These are phyloP conservation scores for Scaptomyza graminum DNA, from an alignment of 1,140 invertebrate genomes.

Conservation along the genomic window DNA sequence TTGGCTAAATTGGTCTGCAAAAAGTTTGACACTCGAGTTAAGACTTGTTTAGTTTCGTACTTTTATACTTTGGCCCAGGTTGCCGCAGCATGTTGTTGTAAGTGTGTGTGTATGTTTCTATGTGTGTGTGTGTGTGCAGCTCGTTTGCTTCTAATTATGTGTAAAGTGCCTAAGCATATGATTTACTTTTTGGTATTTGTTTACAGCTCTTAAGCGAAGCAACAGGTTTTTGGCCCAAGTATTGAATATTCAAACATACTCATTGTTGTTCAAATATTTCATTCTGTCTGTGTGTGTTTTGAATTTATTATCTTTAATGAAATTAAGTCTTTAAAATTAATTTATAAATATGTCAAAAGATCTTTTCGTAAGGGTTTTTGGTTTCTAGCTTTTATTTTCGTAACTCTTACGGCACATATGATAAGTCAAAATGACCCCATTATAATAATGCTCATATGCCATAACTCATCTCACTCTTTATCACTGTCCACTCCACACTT, in stretches of 20 bases:
- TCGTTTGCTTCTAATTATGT: slow-evolving; percentile 67
- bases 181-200: slow-evolving; percentile 62
- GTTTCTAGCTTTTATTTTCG: neutral
- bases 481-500: slow-evolving; percentile 46
- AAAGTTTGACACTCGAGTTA: slow-evolving; percentile 79
- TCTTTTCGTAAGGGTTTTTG: neutral
- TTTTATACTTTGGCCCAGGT: slow-evolving; percentile 36
- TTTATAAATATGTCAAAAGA: too few relatives aligned
- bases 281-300: too few relatives aligned
- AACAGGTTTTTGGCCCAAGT: slow-evolving; percentile 55
- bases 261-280: neutral
- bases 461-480: slow-evolving; percentile 35
- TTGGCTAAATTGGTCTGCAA: slow-evolving; percentile 81
- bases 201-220: slow-evolving; percentile 31
- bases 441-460: slow-evolving; percentile 15
- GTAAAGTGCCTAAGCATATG: slow-evolving; percentile 77
- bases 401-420: neutral
- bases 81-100: slow-evolving; percentile 1
- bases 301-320: too few relatives aligned
- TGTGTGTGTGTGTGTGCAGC: slow-evolving; percentile 29
- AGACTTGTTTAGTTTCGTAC: slow-evolving; percentile 64
- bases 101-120: slow-evolving; percentile 20
- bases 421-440: slow-evolving; percentile 7
- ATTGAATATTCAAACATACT: slow-evolving; percentile 8
- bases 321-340: too few relatives aligned